Conservation (phyloP, 2,113 vertebrate species). For the Callocephalon fimbriatum region DNA sequence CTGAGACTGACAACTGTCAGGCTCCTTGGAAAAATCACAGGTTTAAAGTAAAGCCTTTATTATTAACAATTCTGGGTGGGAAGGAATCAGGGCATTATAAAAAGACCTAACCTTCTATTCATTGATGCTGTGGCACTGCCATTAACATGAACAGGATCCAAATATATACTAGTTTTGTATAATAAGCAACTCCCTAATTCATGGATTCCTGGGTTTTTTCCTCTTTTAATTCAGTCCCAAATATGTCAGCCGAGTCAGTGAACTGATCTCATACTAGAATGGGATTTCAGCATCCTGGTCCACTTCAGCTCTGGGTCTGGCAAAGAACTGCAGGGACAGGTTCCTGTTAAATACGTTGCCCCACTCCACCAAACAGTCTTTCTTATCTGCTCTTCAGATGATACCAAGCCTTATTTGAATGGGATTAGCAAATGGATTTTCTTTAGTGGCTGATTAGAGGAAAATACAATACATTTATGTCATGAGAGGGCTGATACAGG, state of each 20-base stretch:
- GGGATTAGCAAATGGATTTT: neutral
- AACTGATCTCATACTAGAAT: neutral
- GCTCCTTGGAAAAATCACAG: neutral
- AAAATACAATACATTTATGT: neutral
- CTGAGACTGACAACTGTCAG: slow-evolving; percentile 25
- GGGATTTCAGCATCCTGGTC: neutral
- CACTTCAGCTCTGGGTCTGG: neutral
- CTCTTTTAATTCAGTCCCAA: neutral
- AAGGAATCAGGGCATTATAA: neutral
- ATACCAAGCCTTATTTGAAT: neutral
- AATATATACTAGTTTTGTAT: neutral
- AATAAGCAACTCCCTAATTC: neutral
- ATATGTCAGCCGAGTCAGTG: neutral
- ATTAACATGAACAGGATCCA: neutral
- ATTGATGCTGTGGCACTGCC: neutral
- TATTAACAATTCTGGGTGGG: neutral
- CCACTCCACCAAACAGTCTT: neutral
- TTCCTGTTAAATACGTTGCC: neutral
- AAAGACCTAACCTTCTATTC: neutral
- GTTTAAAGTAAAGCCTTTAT: neutral
- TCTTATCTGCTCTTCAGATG: neutral
- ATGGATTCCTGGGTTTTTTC: neutral
- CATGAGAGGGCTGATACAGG: neutral
- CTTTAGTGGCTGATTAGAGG: neutral
- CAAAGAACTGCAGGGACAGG: neutral